Conservation (phyloP, 92 coral and sea anemone species). For the Siderastrea siderea region DNA sequence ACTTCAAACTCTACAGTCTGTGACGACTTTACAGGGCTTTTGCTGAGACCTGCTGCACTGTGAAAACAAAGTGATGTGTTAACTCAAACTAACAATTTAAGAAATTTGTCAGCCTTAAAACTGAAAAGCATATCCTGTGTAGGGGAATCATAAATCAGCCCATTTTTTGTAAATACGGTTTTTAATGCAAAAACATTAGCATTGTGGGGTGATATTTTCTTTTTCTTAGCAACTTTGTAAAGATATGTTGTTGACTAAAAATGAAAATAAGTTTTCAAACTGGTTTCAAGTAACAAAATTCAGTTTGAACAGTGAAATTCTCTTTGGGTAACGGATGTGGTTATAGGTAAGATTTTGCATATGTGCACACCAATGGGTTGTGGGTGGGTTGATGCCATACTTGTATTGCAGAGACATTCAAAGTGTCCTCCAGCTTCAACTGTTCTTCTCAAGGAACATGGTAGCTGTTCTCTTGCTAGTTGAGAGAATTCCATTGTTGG, state of each 20-base stretch:
- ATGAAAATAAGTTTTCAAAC: background rate
- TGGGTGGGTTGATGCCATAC: background rate
- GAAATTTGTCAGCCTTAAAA: background rate
- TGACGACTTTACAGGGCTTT: too few relatives aligned
- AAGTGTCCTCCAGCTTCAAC: conserved; percentile 61
- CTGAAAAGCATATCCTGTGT: background rate
- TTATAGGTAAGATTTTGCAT: background rate
- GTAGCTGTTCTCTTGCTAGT: conserved; percentile 28
- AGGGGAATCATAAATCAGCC: background rate
- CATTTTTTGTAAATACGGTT: background rate
- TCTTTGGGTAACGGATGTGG: background rate
- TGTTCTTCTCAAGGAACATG: conserved; percentile 31
- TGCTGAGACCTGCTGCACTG: too few relatives aligned
- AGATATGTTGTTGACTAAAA: background rate
- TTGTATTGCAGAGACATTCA: conserved; percentile 50
- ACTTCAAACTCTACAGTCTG: too few relatives aligned
- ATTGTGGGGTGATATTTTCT: background rate
- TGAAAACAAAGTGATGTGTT: background rate
- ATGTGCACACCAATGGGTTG: conserved; percentile 18
- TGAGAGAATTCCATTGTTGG: conserved; percentile 41
- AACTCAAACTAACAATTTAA: background rate
- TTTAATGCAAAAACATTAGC: background rate
- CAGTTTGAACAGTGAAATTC: conserved; percentile 10
- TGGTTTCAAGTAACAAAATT: background rate
- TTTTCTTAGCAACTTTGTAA: background rate